phyloP scores from a whole-genome alignment of 2,888 invertebrate species.

The Archaeoteleia sp. region DNA sequence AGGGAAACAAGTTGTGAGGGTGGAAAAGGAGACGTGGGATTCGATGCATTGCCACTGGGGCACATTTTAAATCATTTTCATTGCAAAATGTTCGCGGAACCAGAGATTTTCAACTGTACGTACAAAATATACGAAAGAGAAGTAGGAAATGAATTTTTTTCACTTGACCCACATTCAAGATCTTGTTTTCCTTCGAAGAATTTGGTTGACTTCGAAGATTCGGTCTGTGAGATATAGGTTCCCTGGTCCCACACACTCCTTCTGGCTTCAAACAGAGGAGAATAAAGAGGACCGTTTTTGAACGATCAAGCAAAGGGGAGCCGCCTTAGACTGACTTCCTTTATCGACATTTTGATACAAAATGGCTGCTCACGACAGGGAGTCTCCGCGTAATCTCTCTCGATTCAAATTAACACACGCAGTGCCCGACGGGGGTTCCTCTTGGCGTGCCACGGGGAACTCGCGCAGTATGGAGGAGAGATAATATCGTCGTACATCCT shows the following conservation, averaged over 20 bases:
- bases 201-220: background rate
- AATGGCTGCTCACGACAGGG: constrained; percentile 74
- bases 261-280: constrained; percentile 13
- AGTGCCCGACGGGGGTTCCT: constrained; percentile 67
- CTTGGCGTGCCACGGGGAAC: constrained; percentile 63
- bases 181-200: background rate
- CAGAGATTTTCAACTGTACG: constrained; percentile 4
- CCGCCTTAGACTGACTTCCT: constrained; percentile 64
- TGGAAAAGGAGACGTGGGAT: background rate
- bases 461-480: constrained; percentile 66
- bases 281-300: constrained; percentile 39
- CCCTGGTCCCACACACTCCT: background rate
- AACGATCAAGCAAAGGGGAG: constrained; percentile 53
- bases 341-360: constrained; percentile 75
- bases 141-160: background rate
- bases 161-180: too few relatives aligned
- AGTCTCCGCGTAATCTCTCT: constrained; percentile 78
- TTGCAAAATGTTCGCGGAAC: background rate
- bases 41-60: background rate
- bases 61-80: background rate
- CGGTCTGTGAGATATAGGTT: background rate
- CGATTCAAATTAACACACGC: constrained; percentile 80
- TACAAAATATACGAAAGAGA: too few relatives aligned
- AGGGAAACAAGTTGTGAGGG: background rate
- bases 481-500: constrained; percentile 70